Base-by-base conservation (phyloP, 2,888 invertebrate genomes). In the Nomada goodeniana region DNA sequence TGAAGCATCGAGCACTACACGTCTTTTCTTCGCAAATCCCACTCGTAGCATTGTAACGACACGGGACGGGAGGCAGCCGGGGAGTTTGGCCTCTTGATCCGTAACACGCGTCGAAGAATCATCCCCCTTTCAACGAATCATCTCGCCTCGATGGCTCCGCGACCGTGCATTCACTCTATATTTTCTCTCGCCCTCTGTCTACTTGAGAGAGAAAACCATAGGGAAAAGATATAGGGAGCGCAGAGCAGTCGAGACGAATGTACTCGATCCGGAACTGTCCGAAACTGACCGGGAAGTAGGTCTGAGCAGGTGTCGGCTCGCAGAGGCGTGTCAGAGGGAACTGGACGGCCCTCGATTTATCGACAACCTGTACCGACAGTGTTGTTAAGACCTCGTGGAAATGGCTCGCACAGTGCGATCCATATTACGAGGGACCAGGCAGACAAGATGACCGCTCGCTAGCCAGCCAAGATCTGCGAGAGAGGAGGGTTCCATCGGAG, bases 291-390 rank as follows among this genome's bases (percentile, higher is more conserved):
- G 61, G 63, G 80, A 52, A 80, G 80, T 63, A 83, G 70, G 29
- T 76, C 70, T 64, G 82, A 76, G 76, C 63, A 59, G 78, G 73
- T 73, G 88, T 81, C 79, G 79, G 75, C 23, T 79, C 69, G 74
- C 60, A 73, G 83, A 90, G 91, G 89, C 88, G 89, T 90, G 87
- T 89, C 89, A 85, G 88, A 88, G 86, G 83, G 82, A 89, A 86
- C 91, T 85, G 91, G 87, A 89, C 89, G 89, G 88, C 73, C 87
- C 89, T 91, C 89, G 92, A 92, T 92, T 93, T 93, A 93, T 93
- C 92, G 93, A 93, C 93, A 93, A 93, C 92, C 91, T 92, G 93
- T 92, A 89, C 89, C 86, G 81, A 85, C 83, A 71, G 87, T 84
- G 90, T 88, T 89, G 89, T 88, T 90, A 88, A 88, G 89, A 88